Base-by-base conservation (phyloP, 1,140 invertebrate species). In the Drosophila prosaltans region DNA sequence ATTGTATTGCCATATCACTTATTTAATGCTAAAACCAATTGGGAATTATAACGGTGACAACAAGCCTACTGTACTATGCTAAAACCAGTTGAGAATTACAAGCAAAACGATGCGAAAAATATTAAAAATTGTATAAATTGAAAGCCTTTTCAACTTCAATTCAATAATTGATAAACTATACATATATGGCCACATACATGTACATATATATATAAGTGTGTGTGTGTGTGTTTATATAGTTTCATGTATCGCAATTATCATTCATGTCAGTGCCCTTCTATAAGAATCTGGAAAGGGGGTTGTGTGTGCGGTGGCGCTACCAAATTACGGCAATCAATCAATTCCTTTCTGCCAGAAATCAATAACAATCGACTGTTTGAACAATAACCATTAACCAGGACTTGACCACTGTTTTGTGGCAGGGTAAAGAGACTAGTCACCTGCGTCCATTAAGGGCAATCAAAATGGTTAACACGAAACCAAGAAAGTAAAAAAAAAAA, bases 321-420 rank as follows among this genome's bases (percentile, higher is more conserved):
- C 69, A 65, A 85, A 85, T 85, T 85, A 79, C 66, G 11, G 43
- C 71, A 51, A 85, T 85, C 82, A 85, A 85, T 85, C 82, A 85
- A 67, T 74, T 78, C 65, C 65, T 65, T 78, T 65, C 74, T 32
- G 61, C 60, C 48, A 54, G 36, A 76, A 82, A 82, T 82, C 80
- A 82, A 82, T 82, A 63, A 39, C 70, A 63, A 71, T 80, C 51
- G 24, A 48, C 45, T 21, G 8, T 48, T 48, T 48, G 45, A 51
- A 51, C 45, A 51, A 51, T 51, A 16, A 2, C 45, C 21, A 51
- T 51, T 51, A 36, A 26, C 45, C 45, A 51, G 45, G 45, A 63
- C 66, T 79, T 68, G 36, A 58, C 48, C 61, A 60, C 51, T 3
- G 24, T 67, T 75, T 59, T 57, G 10, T 67, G 40, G 3, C 1